Evolutionary conservation across 2,797 vertebrate genomes (phyloP).

Genomic region (Chelidonichthys spinosus): DNA sequence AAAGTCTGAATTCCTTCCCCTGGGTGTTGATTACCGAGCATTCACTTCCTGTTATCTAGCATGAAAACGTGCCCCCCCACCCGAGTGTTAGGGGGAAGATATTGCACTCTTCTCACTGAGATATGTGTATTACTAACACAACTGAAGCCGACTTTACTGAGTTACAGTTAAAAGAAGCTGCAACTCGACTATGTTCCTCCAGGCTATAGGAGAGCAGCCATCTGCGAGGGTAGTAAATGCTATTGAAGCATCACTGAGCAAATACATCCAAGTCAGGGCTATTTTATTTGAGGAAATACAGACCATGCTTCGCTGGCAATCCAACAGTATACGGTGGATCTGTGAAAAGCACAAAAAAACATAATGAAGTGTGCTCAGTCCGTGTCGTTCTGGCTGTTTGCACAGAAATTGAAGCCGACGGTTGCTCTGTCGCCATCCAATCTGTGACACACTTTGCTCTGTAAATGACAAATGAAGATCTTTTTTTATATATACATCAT

Average conservation of each 20-base stretch:
- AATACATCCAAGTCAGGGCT: conserved; percentile 78
- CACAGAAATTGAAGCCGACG: conserved; percentile 5
- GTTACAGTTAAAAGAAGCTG: conserved; percentile 74
- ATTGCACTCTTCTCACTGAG: conserved; percentile 34
- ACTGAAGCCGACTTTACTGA: conserved; percentile 65
- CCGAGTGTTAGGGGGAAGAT: conserved; percentile 26
- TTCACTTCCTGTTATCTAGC: too few species aligned
- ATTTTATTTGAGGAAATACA: conserved; percentile 80
- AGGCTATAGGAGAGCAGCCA: conserved; percentile 74
- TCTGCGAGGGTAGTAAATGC: conserved; percentile 81
- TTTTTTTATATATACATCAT: neutral
- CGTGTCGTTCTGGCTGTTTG: conserved; percentile 16
- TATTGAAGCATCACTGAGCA: conserved; percentile 81
- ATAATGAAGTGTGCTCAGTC: conserved; percentile 27
- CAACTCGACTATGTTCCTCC: conserved; percentile 67
- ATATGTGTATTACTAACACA: conserved; percentile 70
- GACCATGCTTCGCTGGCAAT: conserved; percentile 66
- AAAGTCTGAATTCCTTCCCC: too few species aligned
- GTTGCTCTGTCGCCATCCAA: neutral
- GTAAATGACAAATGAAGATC: neutral
- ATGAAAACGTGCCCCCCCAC: too few species aligned
- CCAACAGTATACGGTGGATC: conserved; percentile 64
- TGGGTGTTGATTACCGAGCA: too few species aligned
- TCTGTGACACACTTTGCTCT: conserved; percentile 3
- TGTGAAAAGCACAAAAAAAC: conserved; percentile 40